Evolutionary conservation across 2,888 invertebrate genomes (phyloP).

Genomic region (Pterostichus madidus): DNA sequence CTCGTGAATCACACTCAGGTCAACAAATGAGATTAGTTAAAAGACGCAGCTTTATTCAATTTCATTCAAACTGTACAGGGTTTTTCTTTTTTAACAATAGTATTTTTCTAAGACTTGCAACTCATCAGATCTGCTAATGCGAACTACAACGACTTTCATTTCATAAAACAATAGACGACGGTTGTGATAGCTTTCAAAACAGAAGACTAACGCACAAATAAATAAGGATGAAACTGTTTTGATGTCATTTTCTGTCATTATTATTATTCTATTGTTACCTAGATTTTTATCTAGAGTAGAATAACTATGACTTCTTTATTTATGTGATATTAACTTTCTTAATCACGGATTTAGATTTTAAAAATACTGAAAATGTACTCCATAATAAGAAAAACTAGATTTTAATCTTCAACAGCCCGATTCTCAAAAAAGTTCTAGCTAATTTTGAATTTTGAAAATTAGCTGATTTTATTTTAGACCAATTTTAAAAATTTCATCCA

Average conservation of each 20-base stretch:
- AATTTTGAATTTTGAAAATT: too few relatives aligned
- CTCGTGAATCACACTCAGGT: conserved; percentile 16
- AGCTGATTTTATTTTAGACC: too few relatives aligned
- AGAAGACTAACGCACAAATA: conserved; percentile 37
- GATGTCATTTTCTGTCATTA: not conserved
- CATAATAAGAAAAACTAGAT: too few relatives aligned
- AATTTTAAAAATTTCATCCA: too few relatives aligned
- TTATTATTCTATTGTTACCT: not conserved
- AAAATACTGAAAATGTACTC: too few relatives aligned
- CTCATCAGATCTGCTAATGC: conserved; percentile 18
- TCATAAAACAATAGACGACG: not conserved
- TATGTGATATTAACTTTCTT: too few relatives aligned
- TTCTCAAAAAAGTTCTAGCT: too few relatives aligned
- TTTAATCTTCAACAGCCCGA: too few relatives aligned
- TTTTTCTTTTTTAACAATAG: conserved; percentile 14
- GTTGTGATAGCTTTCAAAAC: conserved; percentile 18
- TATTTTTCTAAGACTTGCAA: conserved; percentile 44
- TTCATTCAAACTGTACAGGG: conserved; percentile 1
- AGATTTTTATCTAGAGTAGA: not conserved
- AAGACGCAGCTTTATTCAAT: conserved; percentile 27
- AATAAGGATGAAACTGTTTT: conserved; percentile 11
- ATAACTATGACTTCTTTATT: not conserved
- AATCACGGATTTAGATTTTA: too few relatives aligned
- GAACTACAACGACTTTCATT: conserved; percentile 12
- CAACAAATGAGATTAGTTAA: not conserved